These are phyloP conservation scores for Cygnus buccinator DNA, from an alignment of 2,113 vertebrate species.

Conservation along the genomic window DNA sequence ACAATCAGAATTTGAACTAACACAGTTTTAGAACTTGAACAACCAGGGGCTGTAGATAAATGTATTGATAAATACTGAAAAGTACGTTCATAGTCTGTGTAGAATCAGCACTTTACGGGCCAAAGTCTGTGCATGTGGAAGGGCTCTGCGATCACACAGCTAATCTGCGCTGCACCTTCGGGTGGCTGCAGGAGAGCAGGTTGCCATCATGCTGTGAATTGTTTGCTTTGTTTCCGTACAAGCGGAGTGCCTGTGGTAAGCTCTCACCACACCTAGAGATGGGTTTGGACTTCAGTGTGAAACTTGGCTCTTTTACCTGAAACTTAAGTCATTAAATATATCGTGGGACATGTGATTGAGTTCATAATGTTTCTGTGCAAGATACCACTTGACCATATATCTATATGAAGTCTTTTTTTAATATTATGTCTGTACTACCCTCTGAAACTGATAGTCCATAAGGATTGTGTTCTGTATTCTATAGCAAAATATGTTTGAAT, in stretches of 20 bases:
- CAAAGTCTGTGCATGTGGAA: background rate
- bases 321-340: background rate
- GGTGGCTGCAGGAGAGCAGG: background rate
- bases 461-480: background rate
- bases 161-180: background rate
- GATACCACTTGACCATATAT: background rate
- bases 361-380: background rate
- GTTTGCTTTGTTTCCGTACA: background rate
- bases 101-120: background rate
- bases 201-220: background rate
- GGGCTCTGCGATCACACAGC: fast-evolving
- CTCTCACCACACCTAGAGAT: conserved; percentile 20
- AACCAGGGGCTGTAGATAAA: background rate
- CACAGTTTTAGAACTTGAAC: background rate
- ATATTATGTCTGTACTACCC: background rate
- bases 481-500: background rate
- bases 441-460: background rate
- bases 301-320: conserved; percentile 51
- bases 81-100: background rate
- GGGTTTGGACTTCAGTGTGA: background rate
- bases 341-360: background rate
- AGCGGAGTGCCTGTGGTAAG: background rate
- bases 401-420: background rate
- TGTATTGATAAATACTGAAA: background rate
- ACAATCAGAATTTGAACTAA: background rate